phyloP scores from a whole-genome alignment of 2,888 invertebrate genomes.

The Onchidella celtica region DNA sequence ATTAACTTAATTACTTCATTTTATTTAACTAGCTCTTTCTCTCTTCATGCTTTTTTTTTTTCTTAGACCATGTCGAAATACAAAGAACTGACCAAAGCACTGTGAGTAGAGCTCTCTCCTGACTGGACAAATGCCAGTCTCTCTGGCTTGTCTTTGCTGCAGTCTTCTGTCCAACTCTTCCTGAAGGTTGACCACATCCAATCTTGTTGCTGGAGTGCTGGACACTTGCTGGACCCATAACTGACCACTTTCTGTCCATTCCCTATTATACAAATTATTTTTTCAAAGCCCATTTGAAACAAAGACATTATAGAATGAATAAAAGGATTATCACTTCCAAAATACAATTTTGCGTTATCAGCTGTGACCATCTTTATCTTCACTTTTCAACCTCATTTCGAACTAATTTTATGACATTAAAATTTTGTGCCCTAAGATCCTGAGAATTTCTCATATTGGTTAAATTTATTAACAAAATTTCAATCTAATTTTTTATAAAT shows the following conservation, averaged over 20 bases:
- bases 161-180: slow-evolving; percentile 95
- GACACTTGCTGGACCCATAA: slow-evolving; percentile 89
- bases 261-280: slow-evolving; percentile 80
- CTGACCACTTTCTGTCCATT: slow-evolving; percentile 97
- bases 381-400: no score
- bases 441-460: no score
- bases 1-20: no score
- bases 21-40: background rate
- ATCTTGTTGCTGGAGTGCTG: slow-evolving; percentile 95
- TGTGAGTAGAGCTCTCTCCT: slow-evolving; percentile 96
- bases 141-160: slow-evolving; percentile 95
- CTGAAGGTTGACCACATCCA: slow-evolving; percentile 97
- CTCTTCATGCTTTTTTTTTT: background rate
- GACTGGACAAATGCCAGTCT: slow-evolving; percentile 97
- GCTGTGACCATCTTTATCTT: no score
- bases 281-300: background rate
- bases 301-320: no score
- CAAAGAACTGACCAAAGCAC: slow-evolving; percentile 90
- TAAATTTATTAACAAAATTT: no score
- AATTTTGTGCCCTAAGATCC: no score
- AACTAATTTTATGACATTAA: no score
- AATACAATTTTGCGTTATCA: no score
- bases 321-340: no score
- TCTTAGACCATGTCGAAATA: no score
- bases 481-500: no score